Evolutionary conservation across 2,113 vertebrate genomes (phyloP).

Genomic region (Haplotaxodon microlepis): DNA sequence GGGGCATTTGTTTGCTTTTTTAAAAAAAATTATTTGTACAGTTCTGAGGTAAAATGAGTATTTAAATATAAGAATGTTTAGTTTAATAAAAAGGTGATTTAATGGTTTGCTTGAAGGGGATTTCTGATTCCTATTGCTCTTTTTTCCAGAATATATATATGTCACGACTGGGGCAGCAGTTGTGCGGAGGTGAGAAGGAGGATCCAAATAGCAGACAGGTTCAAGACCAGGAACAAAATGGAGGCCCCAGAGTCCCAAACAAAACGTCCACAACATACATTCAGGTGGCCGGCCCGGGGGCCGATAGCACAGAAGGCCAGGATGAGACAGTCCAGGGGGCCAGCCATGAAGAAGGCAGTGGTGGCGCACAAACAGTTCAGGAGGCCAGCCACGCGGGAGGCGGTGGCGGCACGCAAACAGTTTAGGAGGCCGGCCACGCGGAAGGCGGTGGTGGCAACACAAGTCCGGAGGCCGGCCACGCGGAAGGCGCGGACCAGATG

Average conservation of each 20-base stretch:
- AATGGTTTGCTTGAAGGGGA: not conserved
- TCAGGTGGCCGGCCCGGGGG: not conserved
- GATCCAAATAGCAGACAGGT: not conserved
- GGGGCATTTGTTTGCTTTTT: not conserved
- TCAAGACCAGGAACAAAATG: not conserved
- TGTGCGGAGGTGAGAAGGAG: not conserved
- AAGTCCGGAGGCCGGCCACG: not conserved
- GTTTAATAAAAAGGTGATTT: not conserved
- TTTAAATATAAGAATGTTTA: not conserved
- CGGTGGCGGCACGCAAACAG: not conserved
- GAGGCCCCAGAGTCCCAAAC: not conserved
- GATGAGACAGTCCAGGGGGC: not conserved
- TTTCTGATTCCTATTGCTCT: not conserved
- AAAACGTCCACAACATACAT: not conserved
- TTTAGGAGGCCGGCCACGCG: not conserved
- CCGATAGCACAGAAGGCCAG: rapidly evolving
- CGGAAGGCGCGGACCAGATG: not conserved
- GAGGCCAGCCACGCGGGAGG: rapidly evolving
- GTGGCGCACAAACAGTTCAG: not conserved
- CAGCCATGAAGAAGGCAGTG: not conserved
- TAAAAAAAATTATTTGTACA: not conserved
- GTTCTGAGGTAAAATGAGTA: not conserved
- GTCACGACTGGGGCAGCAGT: not conserved
- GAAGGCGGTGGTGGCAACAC: rapidly evolving
- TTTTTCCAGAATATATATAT: not conserved